Evolutionary conservation across 2,888 invertebrate genomes (phyloP).

Genomic region (Ichneumon xanthorius): DNA sequence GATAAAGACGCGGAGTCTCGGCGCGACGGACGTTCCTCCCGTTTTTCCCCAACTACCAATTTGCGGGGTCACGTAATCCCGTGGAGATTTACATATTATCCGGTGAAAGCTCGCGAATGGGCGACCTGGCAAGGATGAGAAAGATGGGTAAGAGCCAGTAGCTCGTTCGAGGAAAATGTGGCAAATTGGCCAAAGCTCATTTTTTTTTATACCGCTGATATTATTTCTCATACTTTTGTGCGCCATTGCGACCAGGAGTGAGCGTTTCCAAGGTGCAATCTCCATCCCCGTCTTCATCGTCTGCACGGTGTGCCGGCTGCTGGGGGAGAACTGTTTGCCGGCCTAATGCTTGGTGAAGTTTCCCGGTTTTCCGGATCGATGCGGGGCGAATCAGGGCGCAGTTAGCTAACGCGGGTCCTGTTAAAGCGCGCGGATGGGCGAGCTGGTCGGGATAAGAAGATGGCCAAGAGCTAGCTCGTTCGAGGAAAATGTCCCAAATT

Average conservation of each 20-base stretch:
- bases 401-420: constrained; percentile 81
- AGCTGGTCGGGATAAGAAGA: too few species aligned
- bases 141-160: constrained; percentile 36
- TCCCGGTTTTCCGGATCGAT: constrained; percentile 79
- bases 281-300: constrained; percentile 23
- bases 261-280: constrained; percentile 6
- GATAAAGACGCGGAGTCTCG: constrained; percentile 22
- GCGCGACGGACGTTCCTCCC: constrained; percentile 24
- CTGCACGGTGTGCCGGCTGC: constrained; percentile 22
- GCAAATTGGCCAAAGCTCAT: constrained; percentile 30
- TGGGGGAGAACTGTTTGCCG: constrained; percentile 61
- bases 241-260: neutral
- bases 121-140: neutral
- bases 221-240: neutral
- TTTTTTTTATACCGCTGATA: constrained; percentile 14
- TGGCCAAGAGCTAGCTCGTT: too few species aligned
- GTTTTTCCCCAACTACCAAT: constrained; percentile 74
- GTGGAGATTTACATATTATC: constrained; percentile 79
- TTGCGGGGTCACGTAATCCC: constrained; percentile 76
- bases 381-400: constrained; percentile 81
- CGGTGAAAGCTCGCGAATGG: constrained; percentile 29
- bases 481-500: too few species aligned
- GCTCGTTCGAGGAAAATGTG: constrained; percentile 1
- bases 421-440: too few species aligned
- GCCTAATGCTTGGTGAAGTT: constrained; percentile 76